A percentile compares a stretch with the other conserved stretches of the same genome.
Evolutionary conservation across 2,113 vertebrate species (phyloP).

Genomic region (Psittacus erithacus): DNA sequence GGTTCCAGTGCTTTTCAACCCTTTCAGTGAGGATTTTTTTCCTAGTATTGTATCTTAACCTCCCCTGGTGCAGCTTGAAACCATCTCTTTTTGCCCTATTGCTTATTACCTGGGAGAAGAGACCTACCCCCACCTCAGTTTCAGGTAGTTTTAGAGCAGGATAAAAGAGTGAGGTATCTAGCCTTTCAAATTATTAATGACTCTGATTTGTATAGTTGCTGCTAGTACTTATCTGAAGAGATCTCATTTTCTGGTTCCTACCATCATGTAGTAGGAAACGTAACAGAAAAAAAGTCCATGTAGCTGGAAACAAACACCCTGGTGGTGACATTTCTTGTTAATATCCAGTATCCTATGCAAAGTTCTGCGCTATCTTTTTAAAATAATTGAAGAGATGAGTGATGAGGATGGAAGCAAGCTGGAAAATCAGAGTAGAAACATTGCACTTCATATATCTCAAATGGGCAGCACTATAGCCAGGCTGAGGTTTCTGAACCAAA

Average conservation of each 20-base stretch:
- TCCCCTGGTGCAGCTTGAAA: not conserved
- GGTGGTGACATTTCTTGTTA: not conserved
- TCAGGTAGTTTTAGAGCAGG: not conserved
- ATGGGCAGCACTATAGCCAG: fast-evolving
- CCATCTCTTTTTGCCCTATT: not conserved
- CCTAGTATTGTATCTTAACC: not conserved
- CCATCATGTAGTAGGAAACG: not conserved
- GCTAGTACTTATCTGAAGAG: not conserved
- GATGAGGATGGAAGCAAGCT: not conserved
- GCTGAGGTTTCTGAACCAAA: not conserved
- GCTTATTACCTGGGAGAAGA: not conserved
- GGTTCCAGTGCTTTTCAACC: not conserved
- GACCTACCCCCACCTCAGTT: fast-evolving
- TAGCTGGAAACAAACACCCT: not conserved
- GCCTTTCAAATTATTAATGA: not conserved
- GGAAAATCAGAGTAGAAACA: not conserved
- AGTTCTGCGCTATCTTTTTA: not conserved
- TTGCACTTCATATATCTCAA: fast-evolving
- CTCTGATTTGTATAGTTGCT: not conserved
- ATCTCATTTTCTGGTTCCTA: not conserved
- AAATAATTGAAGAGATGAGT: fast-evolving
- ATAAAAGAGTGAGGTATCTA: fast-evolving
- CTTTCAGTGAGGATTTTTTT: not conserved
- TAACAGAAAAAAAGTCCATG: fast-evolving
- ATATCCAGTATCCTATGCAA: not conserved